Evolutionary conservation across 1,140 invertebrate species (phyloP), one percentile per base, ranked within the genome.

Genomic region (Coelopa frigida): DNA sequence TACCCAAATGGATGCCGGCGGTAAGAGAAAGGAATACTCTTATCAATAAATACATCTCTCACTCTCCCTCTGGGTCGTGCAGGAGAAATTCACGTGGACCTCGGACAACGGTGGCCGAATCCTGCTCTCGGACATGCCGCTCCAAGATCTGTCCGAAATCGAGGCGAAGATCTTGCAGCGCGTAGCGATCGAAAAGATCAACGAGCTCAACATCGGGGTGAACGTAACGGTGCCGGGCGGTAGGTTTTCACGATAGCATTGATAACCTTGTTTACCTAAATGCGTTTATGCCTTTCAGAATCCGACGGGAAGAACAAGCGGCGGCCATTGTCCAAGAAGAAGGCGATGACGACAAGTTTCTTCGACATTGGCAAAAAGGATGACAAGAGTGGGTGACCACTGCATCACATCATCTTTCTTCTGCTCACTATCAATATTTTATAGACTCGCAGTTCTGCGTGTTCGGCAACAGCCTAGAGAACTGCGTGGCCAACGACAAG

Each of bases 41-140:
- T 31, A 74, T 65, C 40, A 33, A 42, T 14, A 31, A 15, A 29
- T 29, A 46, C 43, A 44, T 38, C 49, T 33, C 8, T 48, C 21
- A 27, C 27, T 33, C 26, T 45, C 21, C 33, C 39, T n/a, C 23
- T 43, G 53, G n/a, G n/a, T n/a, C n/a, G n/a, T 38, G 18, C 73
- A 93, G 89, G 87, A 85, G 53, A 83, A 84, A 60, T 89, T 82
- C 73, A 75, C 79, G 51, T 94, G 91, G 91, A 80, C 77, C 60
- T 87, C 84, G 52, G 79, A 84, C 37, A 75, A 75, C 46, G 86
- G 87, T 21, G 79, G 85, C 43, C 79, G 81, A 51, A 82, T 94
- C 47, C 77, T 81, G 23, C 73, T 94, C 33, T 71, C 76, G 24
- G 81, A 85, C 50, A 82, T 81, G 7, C 75, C 77, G 32, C 68